phyloP scores from a whole-genome alignment of 2,888 invertebrate species.

The Heliconius hortense region DNA sequence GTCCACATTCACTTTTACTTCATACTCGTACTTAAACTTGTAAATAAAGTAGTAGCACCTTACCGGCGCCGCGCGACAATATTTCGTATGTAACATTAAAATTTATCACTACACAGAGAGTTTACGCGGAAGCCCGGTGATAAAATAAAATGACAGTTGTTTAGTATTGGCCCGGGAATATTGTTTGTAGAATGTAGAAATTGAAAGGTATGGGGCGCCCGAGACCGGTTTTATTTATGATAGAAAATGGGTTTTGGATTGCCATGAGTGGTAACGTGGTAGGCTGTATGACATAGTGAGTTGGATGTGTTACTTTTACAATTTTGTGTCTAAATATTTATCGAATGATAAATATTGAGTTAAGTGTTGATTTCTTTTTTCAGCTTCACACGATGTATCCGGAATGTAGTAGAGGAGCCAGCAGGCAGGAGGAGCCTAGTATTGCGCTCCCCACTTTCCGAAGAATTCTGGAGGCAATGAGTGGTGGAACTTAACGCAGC shows the following conservation, averaged over 20 bases:
- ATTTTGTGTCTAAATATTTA: conserved; percentile 32
- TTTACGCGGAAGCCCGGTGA: conserved; percentile 77
- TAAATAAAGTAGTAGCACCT: conserved; percentile 40
- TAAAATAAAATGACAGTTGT: conserved; percentile 83
- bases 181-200: conserved; percentile 70
- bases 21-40: conserved; percentile 12
- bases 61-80: conserved; percentile 63
- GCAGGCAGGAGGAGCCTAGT: neutral
- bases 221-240: conserved; percentile 79
- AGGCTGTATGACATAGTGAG: conserved; percentile 44
- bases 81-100: conserved; percentile 76
- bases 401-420: neutral
- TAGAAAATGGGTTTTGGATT: conserved; percentile 77
- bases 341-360: neutral
- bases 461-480: neutral
- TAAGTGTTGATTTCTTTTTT: neutral
- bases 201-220: conserved; percentile 79
- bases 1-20: neutral
- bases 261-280: conserved; percentile 58
- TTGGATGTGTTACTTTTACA: conserved; percentile 36
- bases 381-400: neutral
- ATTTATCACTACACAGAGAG: conserved; percentile 74
- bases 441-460: neutral
- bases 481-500: neutral
- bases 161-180: conserved; percentile 78